Percentiles rank a stretch among this genome's conserved stretches.
Evolutionary conservation across 2,888 invertebrate species (phyloP).

Genomic region (Vandiemenella viatica): DNA sequence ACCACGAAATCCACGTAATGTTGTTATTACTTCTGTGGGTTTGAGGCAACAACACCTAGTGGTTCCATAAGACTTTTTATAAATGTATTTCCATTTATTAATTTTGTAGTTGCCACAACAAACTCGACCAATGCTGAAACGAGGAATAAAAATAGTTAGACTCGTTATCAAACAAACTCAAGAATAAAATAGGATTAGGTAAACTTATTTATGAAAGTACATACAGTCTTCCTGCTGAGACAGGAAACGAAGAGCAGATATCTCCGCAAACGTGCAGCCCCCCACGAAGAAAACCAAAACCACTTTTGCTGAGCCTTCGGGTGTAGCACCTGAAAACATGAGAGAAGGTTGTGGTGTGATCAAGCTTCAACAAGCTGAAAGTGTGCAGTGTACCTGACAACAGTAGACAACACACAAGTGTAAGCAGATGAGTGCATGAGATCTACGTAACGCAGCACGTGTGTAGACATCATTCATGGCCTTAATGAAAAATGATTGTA

Average conservation of each 20-base stretch:
- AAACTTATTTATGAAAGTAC: conserved; percentile 20
- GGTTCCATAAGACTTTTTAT: conserved; percentile 56
- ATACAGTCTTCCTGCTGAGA: conserved; percentile 38
- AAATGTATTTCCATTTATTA: conserved; percentile 80
- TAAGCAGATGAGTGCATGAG: too few species aligned
- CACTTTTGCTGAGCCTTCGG: conserved; percentile 48
- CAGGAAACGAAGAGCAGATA: conserved; percentile 42
- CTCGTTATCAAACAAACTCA: too few species aligned
- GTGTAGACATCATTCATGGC: too few species aligned
- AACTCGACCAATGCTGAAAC: conserved; percentile 64
- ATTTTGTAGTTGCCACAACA: conserved; percentile 77
- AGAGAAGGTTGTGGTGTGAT: too few species aligned
- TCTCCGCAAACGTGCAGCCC: conserved; percentile 90
- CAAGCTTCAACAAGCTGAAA: too few species aligned
- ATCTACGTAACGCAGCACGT: too few species aligned
- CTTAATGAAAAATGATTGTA: too few species aligned
- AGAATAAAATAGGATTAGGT: neutral
- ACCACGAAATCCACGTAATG: too few species aligned
- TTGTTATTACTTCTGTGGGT: too few species aligned
- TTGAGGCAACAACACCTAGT: neutral
- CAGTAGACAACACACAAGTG: too few species aligned
- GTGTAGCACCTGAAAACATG: conserved; percentile 31
- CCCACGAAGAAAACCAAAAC: conserved; percentile 91
- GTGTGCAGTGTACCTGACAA: too few species aligned
- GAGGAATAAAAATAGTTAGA: conserved; percentile 3